Conservation (phyloP, 2,797 vertebrate species). For the Anguilla obscura region DNA sequence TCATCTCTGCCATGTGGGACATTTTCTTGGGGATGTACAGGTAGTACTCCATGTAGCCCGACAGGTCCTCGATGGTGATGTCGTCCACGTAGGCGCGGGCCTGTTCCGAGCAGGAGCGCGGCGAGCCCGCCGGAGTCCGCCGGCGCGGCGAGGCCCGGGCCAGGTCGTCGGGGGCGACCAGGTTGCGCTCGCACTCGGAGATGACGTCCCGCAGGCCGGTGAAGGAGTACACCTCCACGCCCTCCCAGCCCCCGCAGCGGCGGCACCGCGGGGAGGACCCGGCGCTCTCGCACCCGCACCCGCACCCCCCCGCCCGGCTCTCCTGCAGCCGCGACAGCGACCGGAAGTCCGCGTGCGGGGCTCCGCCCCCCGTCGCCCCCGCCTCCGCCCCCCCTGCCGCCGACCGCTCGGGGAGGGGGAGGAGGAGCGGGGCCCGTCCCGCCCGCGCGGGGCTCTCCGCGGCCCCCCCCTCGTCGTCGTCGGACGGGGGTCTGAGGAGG, state of each 20-base stretch:
- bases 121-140: constrained; percentile 84
- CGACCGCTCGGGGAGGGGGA: constrained; percentile 44
- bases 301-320: constrained; percentile 57
- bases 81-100: constrained; percentile 90
- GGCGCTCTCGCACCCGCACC: constrained; percentile 42
- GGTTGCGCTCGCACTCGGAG: constrained; percentile 76
- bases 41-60: constrained; percentile 96
- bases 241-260: constrained; percentile 77
- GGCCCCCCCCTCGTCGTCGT: constrained; percentile 49
- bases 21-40: constrained; percentile 98
- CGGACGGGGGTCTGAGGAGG: constrained; percentile 41
- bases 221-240: constrained; percentile 92
- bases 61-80: constrained; percentile 97
- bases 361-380: constrained; percentile 16
- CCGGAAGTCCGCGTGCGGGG: constrained; percentile 80
- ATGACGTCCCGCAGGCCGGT: constrained; percentile 85
- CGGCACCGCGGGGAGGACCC: constrained; percentile 44
- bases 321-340: constrained; percentile 77
- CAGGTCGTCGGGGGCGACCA: constrained; percentile 62
- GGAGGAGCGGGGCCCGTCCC: constrained; percentile 31
- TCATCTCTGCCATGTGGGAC: constrained; percentile 99
- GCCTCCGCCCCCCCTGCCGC: not conserved
- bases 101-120: constrained; percentile 95
- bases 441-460: constrained; percentile 52
- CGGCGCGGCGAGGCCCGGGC: constrained; percentile 62